Evolutionary conservation across 2,113 vertebrate species (phyloP).

Genomic region (Callipepla californica): DNA sequence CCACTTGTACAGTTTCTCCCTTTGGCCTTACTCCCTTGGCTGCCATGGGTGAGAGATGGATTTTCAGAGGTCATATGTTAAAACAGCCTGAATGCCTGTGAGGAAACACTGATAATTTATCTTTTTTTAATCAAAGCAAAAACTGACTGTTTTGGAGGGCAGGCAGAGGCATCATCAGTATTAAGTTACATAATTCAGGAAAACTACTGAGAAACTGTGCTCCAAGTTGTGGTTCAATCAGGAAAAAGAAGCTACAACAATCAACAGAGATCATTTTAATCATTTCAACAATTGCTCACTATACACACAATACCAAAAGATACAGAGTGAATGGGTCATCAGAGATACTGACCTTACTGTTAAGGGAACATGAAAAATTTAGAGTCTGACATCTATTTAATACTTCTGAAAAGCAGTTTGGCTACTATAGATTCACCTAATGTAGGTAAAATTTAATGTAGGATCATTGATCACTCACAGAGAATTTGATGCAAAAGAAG

Average conservation of each 20-base stretch:
- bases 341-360: neutral
- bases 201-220: neutral
- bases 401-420: conserved; percentile 39
- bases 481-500: neutral
- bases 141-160: neutral
- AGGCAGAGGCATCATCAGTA: neutral
- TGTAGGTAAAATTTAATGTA: conserved; percentile 54
- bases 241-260: conserved; percentile 1
- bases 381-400: neutral
- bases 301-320: conserved; percentile 17
- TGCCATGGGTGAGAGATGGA: neutral
- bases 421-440: conserved; percentile 54
- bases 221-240: neutral
- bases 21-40: neutral
- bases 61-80: neutral
- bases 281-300: neutral
- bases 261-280: conserved; percentile 38
- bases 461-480: neutral
- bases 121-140: neutral
- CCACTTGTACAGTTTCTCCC: neutral
- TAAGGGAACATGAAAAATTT: neutral
- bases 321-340: neutral
- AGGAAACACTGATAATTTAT: neutral
- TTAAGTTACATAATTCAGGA: neutral
- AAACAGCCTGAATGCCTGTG: neutral